These are phyloP conservation scores for Belonocnema kinseyi DNA, from an alignment of 1,140 invertebrate genomes.

Conservation along the genomic window DNA sequence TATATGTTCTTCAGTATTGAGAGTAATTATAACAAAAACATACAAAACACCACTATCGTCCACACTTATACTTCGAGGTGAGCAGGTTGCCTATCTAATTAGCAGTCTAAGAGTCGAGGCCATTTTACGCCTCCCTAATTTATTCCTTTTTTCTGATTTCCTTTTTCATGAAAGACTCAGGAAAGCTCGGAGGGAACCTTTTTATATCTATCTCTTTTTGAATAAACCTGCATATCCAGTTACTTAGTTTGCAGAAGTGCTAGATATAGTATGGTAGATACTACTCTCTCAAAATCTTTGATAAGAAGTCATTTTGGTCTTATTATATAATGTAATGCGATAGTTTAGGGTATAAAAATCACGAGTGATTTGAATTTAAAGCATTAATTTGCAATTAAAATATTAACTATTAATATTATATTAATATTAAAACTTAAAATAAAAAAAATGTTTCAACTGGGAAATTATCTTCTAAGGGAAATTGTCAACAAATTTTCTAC, in stretches of 20 bases:
- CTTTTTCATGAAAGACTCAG: not conserved
- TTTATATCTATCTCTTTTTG: not conserved
- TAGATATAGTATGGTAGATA: constrained; percentile 1
- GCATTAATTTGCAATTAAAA: no score
- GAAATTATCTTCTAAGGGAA: no score
- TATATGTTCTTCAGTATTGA: no score
- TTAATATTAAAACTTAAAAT: no score
- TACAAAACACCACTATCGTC: not conserved
- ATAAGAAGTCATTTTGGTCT: constrained; percentile 19
- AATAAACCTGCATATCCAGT: constrained; percentile 14
- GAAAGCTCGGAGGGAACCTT: not conserved
- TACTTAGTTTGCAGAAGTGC: constrained; percentile 25
- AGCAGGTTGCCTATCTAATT: not conserved
- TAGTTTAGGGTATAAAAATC: constrained; percentile 1
- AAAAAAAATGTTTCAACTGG: no score
- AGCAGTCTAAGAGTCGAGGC: not conserved
- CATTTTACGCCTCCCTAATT: not conserved
- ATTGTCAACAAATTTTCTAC: no score
- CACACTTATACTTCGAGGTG: not conserved
- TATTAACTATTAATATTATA: no score
- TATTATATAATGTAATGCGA: constrained; percentile 7
- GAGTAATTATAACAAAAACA: no score
- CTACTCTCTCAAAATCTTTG: constrained; percentile 1
- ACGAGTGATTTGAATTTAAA: not conserved
- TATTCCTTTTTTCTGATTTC: not conserved